These are phyloP conservation scores for Rhogogaster chlorosoma DNA, from an alignment of 2,888 invertebrate species.

Conservation along the genomic window DNA sequence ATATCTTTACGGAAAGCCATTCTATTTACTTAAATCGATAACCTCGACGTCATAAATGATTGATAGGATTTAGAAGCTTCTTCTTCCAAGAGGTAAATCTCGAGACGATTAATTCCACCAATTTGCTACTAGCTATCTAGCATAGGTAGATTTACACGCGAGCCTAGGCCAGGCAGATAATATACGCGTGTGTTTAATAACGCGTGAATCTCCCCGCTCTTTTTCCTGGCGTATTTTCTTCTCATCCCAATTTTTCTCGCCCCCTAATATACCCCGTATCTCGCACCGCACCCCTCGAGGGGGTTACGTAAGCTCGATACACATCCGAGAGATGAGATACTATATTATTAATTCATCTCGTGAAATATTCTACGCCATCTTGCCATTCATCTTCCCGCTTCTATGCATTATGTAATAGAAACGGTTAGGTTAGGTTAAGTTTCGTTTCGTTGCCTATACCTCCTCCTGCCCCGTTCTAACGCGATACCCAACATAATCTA, in stretches of 20 bases:
- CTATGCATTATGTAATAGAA: conserved; percentile 44
- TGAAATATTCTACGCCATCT: conserved; percentile 77
- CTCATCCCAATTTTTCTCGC: neutral
- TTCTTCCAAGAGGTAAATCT: too few species aligned
- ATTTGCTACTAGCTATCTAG: neutral
- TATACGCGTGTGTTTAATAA: conserved; percentile 15
- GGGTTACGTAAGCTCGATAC: conserved; percentile 69
- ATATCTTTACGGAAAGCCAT: too few species aligned
- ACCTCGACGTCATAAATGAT: neutral
- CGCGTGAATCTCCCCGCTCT: neutral
- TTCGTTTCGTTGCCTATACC: neutral
- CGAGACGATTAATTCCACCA: too few species aligned
- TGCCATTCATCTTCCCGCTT: conserved; percentile 75
- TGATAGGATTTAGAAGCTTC: neutral
- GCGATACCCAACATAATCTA: neutral
- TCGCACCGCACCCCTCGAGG: neutral
- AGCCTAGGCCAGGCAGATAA: conserved; percentile 14
- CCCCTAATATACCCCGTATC: neutral
- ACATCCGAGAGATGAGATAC: conserved; percentile 77
- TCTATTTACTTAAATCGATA: too few species aligned
- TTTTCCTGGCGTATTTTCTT: neutral
- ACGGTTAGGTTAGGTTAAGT: conserved; percentile 14
- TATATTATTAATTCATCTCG: conserved; percentile 76
- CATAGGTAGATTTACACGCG: neutral
- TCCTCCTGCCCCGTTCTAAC: neutral